Evolutionary conservation across 2,888 invertebrate species (phyloP).

Genomic region (Rotaria sp.): DNA sequence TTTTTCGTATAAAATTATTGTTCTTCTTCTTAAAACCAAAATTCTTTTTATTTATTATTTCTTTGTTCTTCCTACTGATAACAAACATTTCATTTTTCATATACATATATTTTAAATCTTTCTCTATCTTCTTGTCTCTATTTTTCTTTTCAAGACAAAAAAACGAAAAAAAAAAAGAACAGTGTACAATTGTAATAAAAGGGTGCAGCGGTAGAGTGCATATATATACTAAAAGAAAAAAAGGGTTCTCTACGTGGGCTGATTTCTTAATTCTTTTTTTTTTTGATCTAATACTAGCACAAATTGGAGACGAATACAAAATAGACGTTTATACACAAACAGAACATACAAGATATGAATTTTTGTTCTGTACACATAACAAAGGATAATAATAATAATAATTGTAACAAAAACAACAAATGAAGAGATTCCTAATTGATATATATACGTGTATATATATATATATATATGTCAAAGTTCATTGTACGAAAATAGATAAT

Average conservation of each 20-base stretch:
- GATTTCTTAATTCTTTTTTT: slow-evolving; percentile 9
- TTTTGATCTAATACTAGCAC: slow-evolving; percentile 3
- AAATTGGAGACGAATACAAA: not conserved
- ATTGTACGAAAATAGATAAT: slow-evolving; percentile 13
- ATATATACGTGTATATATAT: not conserved
- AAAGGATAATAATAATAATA: not conserved
- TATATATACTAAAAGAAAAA: not conserved
- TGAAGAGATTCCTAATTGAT: slow-evolving; percentile 12
- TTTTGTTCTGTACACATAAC: slow-evolving; percentile 8
- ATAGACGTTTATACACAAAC: not conserved
- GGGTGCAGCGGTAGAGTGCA: not conserved
- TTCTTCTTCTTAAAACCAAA: too few species aligned
- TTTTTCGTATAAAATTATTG: too few species aligned
- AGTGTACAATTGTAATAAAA: slow-evolving; percentile 9
- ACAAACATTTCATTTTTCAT: not conserved
- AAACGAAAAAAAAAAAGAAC: not conserved
- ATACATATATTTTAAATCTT: slow-evolving; percentile 21
- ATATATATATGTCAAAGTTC: not conserved
- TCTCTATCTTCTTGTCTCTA: slow-evolving; percentile 16
- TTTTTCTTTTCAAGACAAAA: not conserved
- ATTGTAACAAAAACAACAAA: not conserved
- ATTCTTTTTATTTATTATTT: too few species aligned
- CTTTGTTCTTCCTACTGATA: not conserved
- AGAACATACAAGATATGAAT: not conserved
- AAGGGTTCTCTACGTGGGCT: not conserved